These are phyloP conservation scores for Zaprionus obscuricornis DNA, from an alignment of 2,888 invertebrate genomes.

Conservation along the genomic window DNA sequence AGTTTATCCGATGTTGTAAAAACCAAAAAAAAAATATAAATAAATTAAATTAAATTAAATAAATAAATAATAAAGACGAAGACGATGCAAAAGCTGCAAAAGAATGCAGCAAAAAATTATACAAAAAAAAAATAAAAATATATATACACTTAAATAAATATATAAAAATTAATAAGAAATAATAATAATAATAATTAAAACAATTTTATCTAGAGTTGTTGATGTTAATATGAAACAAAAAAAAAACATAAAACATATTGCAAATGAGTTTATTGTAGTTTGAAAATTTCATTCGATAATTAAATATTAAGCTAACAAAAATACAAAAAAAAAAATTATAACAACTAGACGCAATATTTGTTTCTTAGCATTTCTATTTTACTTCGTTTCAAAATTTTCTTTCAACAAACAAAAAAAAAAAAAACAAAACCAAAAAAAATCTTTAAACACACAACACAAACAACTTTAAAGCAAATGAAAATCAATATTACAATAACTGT, in stretches of 20 bases:
- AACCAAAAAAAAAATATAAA: constrained; percentile 18
- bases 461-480: constrained; percentile 60
- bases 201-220: constrained; percentile 67
- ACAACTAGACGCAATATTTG: constrained; percentile 65
- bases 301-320: constrained; percentile 49
- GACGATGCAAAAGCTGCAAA: constrained; percentile 34
- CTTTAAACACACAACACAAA: constrained; percentile 41
- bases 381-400: constrained; percentile 50
- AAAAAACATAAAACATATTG: constrained; percentile 19
- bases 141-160: constrained; percentile 8
- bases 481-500: constrained; percentile 82
- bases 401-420: constrained; percentile 18
- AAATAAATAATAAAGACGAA: constrained; percentile 18
- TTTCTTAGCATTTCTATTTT: constrained; percentile 54
- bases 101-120: constrained; percentile 47
- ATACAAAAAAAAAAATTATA: constrained; percentile 23
- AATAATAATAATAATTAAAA: constrained; percentile 36
- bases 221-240: constrained; percentile 38
- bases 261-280: constrained; percentile 68
- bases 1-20: neutral
- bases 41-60: constrained; percentile 4
- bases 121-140: constrained; percentile 34
- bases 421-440: too few species aligned
- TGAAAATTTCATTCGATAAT: constrained; percentile 42
- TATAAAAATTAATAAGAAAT: constrained; percentile 11